phyloP scores from a whole-genome alignment of 2,113 vertebrate genomes.

The Psammodynastes pulverulentus region DNA sequence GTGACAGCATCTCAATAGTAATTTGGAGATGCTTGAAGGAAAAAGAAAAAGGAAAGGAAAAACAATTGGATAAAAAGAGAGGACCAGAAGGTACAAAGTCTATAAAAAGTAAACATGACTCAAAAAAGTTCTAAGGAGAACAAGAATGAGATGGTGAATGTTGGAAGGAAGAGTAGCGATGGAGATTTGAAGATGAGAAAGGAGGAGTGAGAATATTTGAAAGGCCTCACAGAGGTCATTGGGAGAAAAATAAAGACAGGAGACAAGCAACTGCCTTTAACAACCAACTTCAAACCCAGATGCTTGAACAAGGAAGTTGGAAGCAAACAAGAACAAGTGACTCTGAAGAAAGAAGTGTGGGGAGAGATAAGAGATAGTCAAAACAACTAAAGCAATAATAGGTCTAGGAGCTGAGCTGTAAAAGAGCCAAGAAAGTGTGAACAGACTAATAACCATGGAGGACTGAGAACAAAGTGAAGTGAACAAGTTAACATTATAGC shows the following conservation, averaged over 20 bases:
- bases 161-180: background rate
- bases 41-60: background rate
- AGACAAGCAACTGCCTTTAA: background rate
- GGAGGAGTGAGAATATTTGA: background rate
- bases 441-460: background rate
- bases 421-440: background rate
- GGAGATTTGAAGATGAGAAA: background rate
- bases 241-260: background rate
- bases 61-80: background rate
- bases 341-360: background rate
- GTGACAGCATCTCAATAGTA: background rate
- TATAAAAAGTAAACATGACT: background rate
- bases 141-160: background rate
- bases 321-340: background rate
- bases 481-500: background rate
- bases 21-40: background rate
- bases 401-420: background rate
- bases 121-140: background rate
- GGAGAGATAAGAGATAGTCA: background rate
- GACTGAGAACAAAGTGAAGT: background rate
- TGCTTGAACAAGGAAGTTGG: background rate
- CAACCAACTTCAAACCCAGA: background rate
- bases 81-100: background rate
- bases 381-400: background rate
- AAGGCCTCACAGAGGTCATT: background rate